Base-by-base conservation (phyloP, 2,888 invertebrate species). In the Steinernema hermaphroditum region DNA sequence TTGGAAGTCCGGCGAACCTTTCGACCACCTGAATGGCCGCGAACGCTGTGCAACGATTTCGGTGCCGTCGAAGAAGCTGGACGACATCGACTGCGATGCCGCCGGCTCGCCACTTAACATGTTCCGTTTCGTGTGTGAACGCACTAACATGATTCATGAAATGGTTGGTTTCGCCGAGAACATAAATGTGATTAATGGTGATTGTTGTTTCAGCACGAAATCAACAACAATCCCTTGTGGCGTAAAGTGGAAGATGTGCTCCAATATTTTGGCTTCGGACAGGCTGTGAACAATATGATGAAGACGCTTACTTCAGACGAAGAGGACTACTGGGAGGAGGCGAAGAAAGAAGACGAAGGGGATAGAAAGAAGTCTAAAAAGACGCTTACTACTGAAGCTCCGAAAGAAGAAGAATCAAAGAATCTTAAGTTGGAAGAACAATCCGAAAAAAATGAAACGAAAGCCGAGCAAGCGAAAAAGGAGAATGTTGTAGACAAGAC, bases 181-280 rank as follows among this genome's bases (percentile, higher is more conserved):
- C 22, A 19, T 70, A 69, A n/a, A 71, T 1, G 37, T 9, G 24
- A 32, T 72, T 69, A 22, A 69, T 72, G 16, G 19, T 37, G 16
- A 14, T 41, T 46, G 19, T 62, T 76, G 27, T 73, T 72, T 41
- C 44, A 80, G 82, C 80, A 80, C 34, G 80, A 80, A 78, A 71
- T 74, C 37, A 49, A 76, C 34, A 80, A 80, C 69, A 80, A 80
- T 69, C 80, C 80, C 2, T 71, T 80, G 46, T 78, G 79, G 82
- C 78, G 78, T 24, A 82, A 82, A 43, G 54, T 80, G 24, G 80
- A 81, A 46, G 80, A 80, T 29, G 78, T 80, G 37, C 71, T 80
- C 24, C 71, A 68, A 27, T 80, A 82, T 34, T 80, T 80, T 57
- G 80, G 80, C 12, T 81, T 80, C 57, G 72, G 76, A 9, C 69